These are phyloP conservation scores for Nesospiza acunhae DNA, from an alignment of 2,113 vertebrate species.

Conservation along the genomic window DNA sequence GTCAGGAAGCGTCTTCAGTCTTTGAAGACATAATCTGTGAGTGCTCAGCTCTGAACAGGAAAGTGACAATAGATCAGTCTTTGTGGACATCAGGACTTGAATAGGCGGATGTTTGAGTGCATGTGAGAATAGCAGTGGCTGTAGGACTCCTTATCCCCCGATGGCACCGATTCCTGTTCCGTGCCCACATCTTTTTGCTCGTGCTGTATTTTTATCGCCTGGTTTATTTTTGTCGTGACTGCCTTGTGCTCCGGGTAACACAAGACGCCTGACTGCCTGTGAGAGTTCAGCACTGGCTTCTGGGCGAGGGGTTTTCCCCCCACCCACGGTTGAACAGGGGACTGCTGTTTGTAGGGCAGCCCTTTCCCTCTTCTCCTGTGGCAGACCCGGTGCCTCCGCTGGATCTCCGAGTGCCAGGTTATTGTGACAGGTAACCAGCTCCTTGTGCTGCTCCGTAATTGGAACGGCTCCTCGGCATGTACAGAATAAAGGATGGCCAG, in stretches of 20 bases:
- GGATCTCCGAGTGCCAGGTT: neutral
- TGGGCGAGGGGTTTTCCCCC: neutral
- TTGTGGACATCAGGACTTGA: neutral
- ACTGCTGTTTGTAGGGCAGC: neutral
- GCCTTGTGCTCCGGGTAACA: neutral
- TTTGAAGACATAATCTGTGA: neutral
- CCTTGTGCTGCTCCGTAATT: neutral
- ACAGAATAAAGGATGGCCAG: neutral
- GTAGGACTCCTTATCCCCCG: neutral
- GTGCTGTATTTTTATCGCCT: neutral
- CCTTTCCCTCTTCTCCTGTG: neutral
- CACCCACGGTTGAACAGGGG: neutral
- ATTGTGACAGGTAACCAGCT: neutral
- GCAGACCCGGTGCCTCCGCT: neutral
- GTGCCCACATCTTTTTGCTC: neutral
- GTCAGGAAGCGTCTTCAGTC: neutral
- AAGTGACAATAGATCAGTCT: neutral
- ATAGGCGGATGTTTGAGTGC: neutral
- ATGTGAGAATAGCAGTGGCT: fast-evolving
- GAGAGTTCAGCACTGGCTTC: neutral
- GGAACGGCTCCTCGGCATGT: neutral
- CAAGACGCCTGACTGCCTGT: neutral
- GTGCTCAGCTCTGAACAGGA: neutral
- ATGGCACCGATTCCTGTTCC: neutral
- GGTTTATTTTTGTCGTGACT: constrained; percentile 15